phyloP scores from a whole-genome alignment of 2,113 vertebrate species.

The Sceloporus undulatus region DNA sequence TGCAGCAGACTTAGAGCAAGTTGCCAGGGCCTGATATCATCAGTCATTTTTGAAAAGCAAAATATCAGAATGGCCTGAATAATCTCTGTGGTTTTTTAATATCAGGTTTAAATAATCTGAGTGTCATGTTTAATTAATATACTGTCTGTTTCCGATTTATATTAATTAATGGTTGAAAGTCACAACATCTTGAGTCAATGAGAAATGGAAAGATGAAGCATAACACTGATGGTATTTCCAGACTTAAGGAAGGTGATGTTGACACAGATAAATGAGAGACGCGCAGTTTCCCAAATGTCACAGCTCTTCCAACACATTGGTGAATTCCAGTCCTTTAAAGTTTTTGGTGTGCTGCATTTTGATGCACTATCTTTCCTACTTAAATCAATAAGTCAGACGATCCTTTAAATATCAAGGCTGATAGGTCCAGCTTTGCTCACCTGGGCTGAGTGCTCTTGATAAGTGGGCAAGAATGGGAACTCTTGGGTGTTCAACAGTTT shows the following conservation, averaged over 20 bases:
- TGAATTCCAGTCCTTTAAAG: background rate
- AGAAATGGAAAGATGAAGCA: conserved; percentile 57
- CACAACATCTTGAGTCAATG: conserved; percentile 57
- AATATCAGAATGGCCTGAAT: conserved; percentile 65
- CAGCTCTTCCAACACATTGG: background rate
- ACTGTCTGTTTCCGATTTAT: conserved; percentile 62
- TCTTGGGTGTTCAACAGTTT: background rate
- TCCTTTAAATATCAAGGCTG: background rate
- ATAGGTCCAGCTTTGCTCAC: background rate
- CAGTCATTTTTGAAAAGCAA: conserved; percentile 66
- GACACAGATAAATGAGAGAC: conserved; percentile 34
- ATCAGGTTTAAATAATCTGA: conserved; percentile 73
- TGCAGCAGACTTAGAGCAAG: conserved; percentile 57
- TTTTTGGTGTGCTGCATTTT: background rate
- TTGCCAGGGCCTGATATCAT: conserved; percentile 65
- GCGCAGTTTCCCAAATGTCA: background rate
- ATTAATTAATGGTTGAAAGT: conserved; percentile 73
- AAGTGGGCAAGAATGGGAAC: conserved; percentile 9
- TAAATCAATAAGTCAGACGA: conserved; percentile 34
- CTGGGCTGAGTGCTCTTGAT: background rate
- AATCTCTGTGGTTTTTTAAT: conserved; percentile 59
- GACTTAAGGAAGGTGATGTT: background rate
- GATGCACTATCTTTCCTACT: background rate
- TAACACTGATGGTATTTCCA: conserved; percentile 23
- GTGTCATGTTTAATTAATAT: conserved; percentile 73